These are phyloP conservation scores for Tringa solitaria DNA, from an alignment of 2,113 vertebrate species.

Conservation along the genomic window DNA sequence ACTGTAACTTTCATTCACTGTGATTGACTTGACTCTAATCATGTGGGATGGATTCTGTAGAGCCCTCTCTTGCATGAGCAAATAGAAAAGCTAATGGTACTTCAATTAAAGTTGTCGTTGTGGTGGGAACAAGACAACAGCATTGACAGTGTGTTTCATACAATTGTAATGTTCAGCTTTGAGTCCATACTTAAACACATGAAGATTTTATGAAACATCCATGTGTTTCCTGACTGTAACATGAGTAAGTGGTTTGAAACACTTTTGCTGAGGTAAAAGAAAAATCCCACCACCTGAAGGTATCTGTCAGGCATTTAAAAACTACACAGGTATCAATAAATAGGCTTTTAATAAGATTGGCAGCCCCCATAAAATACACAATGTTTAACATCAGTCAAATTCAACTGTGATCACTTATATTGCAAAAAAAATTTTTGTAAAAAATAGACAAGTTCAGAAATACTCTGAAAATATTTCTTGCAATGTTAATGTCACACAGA, in stretches of 20 bases:
- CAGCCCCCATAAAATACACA: neutral
- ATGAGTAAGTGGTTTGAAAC: neutral
- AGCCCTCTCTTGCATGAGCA: too few relatives aligned
- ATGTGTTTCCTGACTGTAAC: neutral
- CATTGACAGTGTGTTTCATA: neutral
- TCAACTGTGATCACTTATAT: neutral
- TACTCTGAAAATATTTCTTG: neutral
- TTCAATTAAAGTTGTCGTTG: neutral
- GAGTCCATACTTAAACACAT: neutral
- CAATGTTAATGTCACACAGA: fast-evolving
- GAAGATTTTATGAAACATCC: neutral
- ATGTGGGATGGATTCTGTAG: neutral
- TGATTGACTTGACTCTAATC: neutral
- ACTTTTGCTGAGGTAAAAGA: neutral
- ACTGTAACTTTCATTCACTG: neutral
- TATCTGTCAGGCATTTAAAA: neutral
- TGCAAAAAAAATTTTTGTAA: neutral
- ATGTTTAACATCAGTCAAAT: neutral
- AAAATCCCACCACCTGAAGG: neutral
- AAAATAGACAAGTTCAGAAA: neutral
- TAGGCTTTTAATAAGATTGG: neutral
- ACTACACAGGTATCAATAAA: neutral
- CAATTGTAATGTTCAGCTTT: neutral
- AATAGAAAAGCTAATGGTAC: neutral
- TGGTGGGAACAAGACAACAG: neutral